Base-by-base conservation (phyloP, 2,797 vertebrate species). In the Mormyrus hasselquistii region DNA sequence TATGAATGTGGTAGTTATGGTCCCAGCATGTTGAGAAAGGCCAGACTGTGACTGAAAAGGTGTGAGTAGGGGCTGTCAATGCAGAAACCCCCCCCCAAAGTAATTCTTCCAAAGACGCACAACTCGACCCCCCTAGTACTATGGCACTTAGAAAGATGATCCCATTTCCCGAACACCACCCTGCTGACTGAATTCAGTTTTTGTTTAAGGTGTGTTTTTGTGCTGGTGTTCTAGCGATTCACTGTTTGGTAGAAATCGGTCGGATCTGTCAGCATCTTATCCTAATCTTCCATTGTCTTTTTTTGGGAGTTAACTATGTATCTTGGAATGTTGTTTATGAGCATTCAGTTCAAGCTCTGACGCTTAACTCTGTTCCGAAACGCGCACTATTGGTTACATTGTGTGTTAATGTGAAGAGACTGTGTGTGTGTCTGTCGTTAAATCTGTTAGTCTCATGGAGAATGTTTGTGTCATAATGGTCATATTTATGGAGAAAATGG, bases 401-500 rank as follows among this genome's bases (percentile, higher is more conserved):
- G 53, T 84, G 87, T 55, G 76, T 88, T 65, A 84, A 38, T 88
- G 79, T 90, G 76, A 84, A 52, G 55, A 83, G 76, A 83, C 44
- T n/a, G 73, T 55, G 88, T 91, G 69, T 88, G 25, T 89, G 52
- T 86, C 49, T 87, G 52, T 88, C 19, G 84, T 83, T 76, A 85
- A 88, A 85, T 47, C 22, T 49, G 90, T 90, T 93, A 92, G 89
- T 88, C 83, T 90, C 91, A 90, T 92, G 88, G 91, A 91, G 90
- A 90, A 93, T 93, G 89, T 7, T 91, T 91, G 91, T 90, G 86
- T 94, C 91, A 88, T 94, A 94, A 95, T 95, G 94, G 94, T 93
- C 94, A 94, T 96, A 96, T 96, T 96, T 96, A 96, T 89, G 50
- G 41, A 38, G 84, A 50, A 87, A 73, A 87, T 87, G 65, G 83